Percentiles rank a stretch among this genome's conserved stretches.
Conservation (phyloP, 2,113 vertebrate genomes). For the Notechis scutatus region DNA sequence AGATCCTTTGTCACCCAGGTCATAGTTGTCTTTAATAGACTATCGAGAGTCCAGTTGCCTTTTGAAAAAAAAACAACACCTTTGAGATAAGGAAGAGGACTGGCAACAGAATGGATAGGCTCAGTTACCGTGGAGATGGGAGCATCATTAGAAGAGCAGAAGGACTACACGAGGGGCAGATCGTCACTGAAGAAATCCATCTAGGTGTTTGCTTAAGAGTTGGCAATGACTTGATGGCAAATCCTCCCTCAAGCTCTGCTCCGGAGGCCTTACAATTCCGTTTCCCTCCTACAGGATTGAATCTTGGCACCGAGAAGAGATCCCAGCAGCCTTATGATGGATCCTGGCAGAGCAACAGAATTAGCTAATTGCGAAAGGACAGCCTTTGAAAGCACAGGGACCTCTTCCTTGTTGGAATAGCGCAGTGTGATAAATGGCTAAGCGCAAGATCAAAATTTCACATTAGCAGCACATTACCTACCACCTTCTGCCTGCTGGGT, state of each 20-base stretch:
- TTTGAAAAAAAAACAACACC: neutral
- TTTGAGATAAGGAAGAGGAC: neutral
- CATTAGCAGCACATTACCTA: neutral
- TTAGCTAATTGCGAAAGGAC: neutral
- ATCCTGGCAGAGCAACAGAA: slow-evolving; percentile 7
- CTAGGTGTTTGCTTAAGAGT: neutral
- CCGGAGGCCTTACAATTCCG: neutral
- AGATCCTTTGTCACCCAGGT: no score
- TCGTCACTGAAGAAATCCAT: neutral
- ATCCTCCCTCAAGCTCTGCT: neutral
- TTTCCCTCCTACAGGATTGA: neutral
- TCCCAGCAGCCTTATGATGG: neutral
- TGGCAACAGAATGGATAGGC: neutral
- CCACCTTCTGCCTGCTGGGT: neutral
- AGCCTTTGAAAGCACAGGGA: neutral
- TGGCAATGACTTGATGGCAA: neutral
- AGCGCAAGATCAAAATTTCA: neutral
- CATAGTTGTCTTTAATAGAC: no score
- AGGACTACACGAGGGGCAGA: neutral
- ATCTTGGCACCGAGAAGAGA: neutral
- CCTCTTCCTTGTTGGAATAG: neutral
- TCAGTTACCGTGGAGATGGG: neutral
- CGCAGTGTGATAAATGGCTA: neutral
- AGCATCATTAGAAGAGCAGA: neutral
- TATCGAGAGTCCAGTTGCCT: neutral